A percentile compares a stretch with the other conserved stretches of the same genome.
phyloP scores from a whole-genome alignment of 2,113 vertebrate genomes.

The Oxyruncus cristatus region DNA sequence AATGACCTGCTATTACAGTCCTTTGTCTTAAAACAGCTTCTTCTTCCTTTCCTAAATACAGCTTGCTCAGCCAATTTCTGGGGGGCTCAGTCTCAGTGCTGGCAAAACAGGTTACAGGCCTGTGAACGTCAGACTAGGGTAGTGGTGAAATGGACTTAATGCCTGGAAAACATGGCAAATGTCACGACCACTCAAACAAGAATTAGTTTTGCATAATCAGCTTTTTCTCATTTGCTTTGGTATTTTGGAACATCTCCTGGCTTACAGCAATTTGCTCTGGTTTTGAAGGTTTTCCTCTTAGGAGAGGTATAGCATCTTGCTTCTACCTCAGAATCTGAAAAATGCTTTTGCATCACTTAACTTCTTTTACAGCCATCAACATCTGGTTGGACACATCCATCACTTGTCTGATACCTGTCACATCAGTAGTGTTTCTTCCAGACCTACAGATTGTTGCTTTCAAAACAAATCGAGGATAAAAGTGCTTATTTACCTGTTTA shows the following conservation, averaged over 20 bases:
- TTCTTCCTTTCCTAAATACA: neutral
- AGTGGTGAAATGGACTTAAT: neutral
- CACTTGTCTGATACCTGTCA: fast-evolving
- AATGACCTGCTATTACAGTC: neutral
- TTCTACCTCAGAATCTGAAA: neutral
- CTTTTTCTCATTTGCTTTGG: neutral
- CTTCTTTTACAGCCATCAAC: neutral
- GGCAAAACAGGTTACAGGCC: neutral
- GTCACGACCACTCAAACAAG: neutral
- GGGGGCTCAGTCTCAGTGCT: neutral
- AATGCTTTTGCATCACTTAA: neutral
- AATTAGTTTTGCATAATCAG: neutral
- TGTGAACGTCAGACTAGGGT: neutral
- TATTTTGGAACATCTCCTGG: neutral
- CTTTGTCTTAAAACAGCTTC: neutral
- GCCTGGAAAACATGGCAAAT: neutral
- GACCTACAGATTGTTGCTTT: neutral
- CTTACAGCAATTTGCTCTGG: neutral
- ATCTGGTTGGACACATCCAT: fast-evolving
- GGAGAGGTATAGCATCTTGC: neutral
- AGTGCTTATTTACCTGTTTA: neutral
- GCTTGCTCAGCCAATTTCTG: neutral
- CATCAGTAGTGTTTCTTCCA: neutral
- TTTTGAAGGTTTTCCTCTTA: neutral
- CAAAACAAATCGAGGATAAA: neutral